These are phyloP conservation scores for Xylota sylvarum DNA, from an alignment of 2,888 invertebrate genomes.

Conservation along the genomic window DNA sequence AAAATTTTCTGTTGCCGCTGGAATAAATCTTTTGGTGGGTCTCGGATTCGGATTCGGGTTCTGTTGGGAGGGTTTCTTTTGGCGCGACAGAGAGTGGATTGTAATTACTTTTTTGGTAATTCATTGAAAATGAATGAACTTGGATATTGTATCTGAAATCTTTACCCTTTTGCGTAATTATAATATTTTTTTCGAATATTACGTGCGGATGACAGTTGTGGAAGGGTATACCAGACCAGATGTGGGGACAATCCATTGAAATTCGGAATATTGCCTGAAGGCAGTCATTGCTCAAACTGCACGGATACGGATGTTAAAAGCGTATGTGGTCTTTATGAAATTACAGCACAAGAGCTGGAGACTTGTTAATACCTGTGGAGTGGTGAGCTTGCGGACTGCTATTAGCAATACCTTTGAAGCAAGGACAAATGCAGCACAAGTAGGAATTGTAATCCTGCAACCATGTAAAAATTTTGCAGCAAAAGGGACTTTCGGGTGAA, in stretches of 20 bases:
- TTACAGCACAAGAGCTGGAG: background rate
- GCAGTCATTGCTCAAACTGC: background rate
- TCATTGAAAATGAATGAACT: background rate
- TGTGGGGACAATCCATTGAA: no score
- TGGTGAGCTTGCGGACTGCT: no score
- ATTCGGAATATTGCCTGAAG: background rate
- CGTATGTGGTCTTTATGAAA: background rate
- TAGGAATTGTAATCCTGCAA: no score
- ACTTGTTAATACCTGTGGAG: no score
- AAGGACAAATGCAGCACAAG: no score
- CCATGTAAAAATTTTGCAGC: no score
- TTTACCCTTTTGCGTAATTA: background rate
- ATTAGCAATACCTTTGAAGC: no score
- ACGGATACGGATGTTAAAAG: background rate
- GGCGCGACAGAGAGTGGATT: background rate
- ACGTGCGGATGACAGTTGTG: background rate
- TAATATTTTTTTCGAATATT: background rate
- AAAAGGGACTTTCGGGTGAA: no score
- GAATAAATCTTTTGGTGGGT: constrained; percentile 8
- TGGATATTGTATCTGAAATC: constrained; percentile 1
- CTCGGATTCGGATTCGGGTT: background rate
- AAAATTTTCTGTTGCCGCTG: background rate
- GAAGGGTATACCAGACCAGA: background rate
- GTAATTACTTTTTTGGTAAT: background rate
- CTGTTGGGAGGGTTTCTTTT: background rate